Percentiles rank a stretch among this genome's conserved stretches.
Conservation (phyloP, 1,140 invertebrate species). For the Amyelois transitella region DNA sequence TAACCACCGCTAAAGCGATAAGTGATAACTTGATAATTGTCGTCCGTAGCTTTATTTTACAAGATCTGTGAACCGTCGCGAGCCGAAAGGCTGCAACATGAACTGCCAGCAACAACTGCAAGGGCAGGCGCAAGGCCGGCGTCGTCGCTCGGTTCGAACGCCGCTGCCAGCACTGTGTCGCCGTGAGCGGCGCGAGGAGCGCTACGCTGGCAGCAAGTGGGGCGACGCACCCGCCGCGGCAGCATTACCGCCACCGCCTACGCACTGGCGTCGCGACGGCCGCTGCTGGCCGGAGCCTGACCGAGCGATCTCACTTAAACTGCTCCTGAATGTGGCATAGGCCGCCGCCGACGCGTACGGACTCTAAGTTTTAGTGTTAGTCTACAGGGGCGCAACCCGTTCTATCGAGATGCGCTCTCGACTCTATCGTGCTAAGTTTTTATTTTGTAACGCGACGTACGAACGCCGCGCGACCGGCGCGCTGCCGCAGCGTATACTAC, state of each 20-base stretch:
- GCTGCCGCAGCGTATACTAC: conserved; percentile 19
- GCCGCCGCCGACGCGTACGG: conserved; percentile 26
- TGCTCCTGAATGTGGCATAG: conserved; percentile 63
- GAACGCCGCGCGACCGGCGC: conserved; percentile 23
- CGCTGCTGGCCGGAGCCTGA: conserved; percentile 57
- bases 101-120: conserved; percentile 46
- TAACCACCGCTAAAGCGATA: conserved; percentile 48
- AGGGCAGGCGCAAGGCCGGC: conserved; percentile 35
- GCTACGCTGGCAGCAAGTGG: conserved; percentile 70
- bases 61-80: conserved; percentile 27
- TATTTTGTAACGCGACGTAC: conserved; percentile 54
- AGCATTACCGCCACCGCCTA: conserved; percentile 65
- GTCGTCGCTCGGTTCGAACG: conserved; percentile 15
- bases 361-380: conserved; percentile 53
- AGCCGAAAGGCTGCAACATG: conserved; percentile 23
- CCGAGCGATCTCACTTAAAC: conserved; percentile 54
- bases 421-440: conserved; percentile 61
- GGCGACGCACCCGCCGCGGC: conserved; percentile 63
- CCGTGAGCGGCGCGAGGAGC: conserved; percentile 38
- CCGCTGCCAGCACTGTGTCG: conserved; percentile 28
- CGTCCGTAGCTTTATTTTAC: conserved; percentile 35
- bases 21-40: conserved; percentile 47
- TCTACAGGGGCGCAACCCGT: conserved; percentile 34
- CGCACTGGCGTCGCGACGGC: conserved; percentile 63
- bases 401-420: conserved; percentile 30